Conservation (phyloP, 1,140 invertebrate species). For the Hycleus cichorii region DNA sequence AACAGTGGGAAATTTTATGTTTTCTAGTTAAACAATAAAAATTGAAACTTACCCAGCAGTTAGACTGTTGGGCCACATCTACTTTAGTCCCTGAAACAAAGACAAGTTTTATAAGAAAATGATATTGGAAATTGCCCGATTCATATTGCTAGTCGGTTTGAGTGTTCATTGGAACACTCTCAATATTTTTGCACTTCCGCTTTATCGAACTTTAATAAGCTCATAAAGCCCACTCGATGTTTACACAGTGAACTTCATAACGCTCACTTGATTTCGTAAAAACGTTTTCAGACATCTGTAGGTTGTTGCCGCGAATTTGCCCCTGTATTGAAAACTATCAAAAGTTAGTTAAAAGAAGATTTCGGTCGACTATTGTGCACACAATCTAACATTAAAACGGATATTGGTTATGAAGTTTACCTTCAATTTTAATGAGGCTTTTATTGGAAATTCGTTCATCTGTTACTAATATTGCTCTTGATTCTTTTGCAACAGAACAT, state of each 20-base stretch:
- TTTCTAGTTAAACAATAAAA: slow-evolving; percentile 3
- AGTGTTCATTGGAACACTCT: too few species aligned
- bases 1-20: slow-evolving; percentile 3
- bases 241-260: slow-evolving; percentile 15
- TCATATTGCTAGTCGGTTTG: too few species aligned
- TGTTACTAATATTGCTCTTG: slow-evolving; percentile 14
- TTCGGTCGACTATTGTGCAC: slow-evolving; percentile 1
- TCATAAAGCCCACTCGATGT: slow-evolving; percentile 9
- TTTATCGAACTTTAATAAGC: slow-evolving; percentile 9
- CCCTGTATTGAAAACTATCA: too few species aligned
- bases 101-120: slow-evolving; percentile 11
- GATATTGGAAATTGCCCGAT: background rate
- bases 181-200: slow-evolving; percentile 11
- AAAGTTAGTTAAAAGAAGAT: too few species aligned
- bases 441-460: slow-evolving; percentile 11
- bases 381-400: slow-evolving; percentile 11
- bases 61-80: slow-evolving; percentile 42
- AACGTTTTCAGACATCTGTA: slow-evolving; percentile 14
- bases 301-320: background rate
- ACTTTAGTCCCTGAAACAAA: slow-evolving; percentile 33
- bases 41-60: slow-evolving; percentile 36
- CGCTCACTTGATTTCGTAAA: slow-evolving; percentile 12
- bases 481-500: slow-evolving; percentile 13
- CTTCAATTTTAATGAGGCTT: slow-evolving; percentile 13
- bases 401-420: slow-evolving; percentile 18